phyloP scores from a whole-genome alignment of 2,113 vertebrate genomes.

The Speoplatyrhinus poulsoni region DNA sequence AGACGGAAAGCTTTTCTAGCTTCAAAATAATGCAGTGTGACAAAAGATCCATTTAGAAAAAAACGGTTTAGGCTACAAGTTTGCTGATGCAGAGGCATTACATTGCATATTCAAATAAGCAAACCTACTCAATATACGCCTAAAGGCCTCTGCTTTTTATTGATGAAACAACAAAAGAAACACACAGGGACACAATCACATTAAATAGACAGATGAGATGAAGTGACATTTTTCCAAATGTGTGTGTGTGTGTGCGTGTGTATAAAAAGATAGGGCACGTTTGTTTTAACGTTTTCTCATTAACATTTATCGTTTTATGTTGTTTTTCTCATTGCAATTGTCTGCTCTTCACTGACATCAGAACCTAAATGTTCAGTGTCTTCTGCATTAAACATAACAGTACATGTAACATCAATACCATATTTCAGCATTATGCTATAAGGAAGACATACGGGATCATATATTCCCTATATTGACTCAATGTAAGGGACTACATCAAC shows the following conservation, averaged over 20 bases:
- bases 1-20: constrained; percentile 16
- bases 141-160: no score
- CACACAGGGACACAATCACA: no score
- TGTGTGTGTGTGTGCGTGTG: no score
- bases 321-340: neutral
- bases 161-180: no score
- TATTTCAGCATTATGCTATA: constrained; percentile 18
- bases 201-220: no score
- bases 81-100: neutral
- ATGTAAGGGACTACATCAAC: constrained; percentile 48
- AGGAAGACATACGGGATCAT: constrained; percentile 16
- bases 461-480: constrained; percentile 29
- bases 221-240: no score
- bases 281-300: no score
- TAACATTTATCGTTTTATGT: no score
- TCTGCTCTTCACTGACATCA: neutral
- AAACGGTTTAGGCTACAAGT: neutral
- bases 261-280: no score
- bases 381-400: constrained; percentile 11
- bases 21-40: constrained; percentile 19
- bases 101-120: neutral
- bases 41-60: constrained; percentile 4
- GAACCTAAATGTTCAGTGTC: constrained; percentile 6
- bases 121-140: neutral
- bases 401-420: constrained; percentile 27